phyloP scores from a whole-genome alignment of 2,888 invertebrate genomes.

The Lepidonotus clava region DNA sequence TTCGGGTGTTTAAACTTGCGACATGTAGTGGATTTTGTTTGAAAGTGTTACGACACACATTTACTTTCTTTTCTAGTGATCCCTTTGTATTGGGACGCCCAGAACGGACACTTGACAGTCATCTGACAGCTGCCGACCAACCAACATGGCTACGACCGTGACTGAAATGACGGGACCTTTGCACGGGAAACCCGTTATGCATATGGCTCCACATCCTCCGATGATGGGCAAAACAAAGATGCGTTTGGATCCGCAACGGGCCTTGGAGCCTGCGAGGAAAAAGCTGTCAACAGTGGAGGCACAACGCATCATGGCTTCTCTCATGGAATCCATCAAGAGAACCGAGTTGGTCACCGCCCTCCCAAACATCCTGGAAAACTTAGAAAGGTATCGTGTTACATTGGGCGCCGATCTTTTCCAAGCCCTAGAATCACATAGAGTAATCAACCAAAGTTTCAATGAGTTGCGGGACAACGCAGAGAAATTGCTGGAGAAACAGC shows the following conservation, averaged over 20 bases:
- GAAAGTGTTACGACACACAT: no score
- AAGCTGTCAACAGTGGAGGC: slow-evolving; percentile 79
- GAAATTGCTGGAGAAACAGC: slow-evolving; percentile 51
- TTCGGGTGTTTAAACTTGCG: neutral
- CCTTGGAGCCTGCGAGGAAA: slow-evolving; percentile 79
- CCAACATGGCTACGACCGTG: slow-evolving; percentile 13
- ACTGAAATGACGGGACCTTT: neutral
- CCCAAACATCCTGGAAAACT: slow-evolving; percentile 74
- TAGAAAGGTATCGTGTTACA: slow-evolving; percentile 74
- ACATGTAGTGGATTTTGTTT: no score
- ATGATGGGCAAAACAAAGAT: slow-evolving; percentile 49
- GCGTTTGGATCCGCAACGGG: slow-evolving; percentile 75
- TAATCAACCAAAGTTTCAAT: slow-evolving; percentile 72
- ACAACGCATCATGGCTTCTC: slow-evolving; percentile 79
- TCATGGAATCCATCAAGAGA: slow-evolving; percentile 77
- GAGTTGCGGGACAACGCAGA: slow-evolving; percentile 68
- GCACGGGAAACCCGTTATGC: neutral
- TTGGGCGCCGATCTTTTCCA: slow-evolving; percentile 75
- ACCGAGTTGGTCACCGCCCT: slow-evolving; percentile 74
- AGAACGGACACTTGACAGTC: neutral
- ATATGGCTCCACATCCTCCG: slow-evolving; percentile 39
- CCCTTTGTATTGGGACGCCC: neutral
- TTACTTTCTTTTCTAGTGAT: neutral
- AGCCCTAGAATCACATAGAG: slow-evolving; percentile 73
- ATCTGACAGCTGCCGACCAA: neutral